Evolutionary conservation across 2,888 invertebrate species (phyloP).

Genomic region (Sylvicola cinctus): DNA sequence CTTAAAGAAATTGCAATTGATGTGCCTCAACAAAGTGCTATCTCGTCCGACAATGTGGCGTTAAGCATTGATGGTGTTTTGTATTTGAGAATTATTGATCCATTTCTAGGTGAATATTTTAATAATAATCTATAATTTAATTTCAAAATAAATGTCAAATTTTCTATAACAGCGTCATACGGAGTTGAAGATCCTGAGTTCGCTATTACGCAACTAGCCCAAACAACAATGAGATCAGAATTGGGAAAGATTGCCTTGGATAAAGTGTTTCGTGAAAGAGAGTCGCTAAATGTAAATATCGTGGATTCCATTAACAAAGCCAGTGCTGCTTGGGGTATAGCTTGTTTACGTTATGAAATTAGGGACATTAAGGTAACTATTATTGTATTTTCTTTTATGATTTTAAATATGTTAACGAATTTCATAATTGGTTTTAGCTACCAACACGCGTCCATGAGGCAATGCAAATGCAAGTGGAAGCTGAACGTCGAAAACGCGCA

Average conservation of each 20-base stretch:
- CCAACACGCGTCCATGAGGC: constrained; percentile 90
- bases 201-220: constrained; percentile 95
- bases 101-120: constrained; percentile 50
- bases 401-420: background rate
- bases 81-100: constrained; percentile 81
- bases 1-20: constrained; percentile 98
- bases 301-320: constrained; percentile 96
- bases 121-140: background rate
- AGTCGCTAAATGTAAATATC: constrained; percentile 82
- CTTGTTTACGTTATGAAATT: constrained; percentile 88
- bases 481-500: constrained; percentile 89
- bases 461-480: constrained; percentile 99
- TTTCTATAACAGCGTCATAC: constrained; percentile 51
- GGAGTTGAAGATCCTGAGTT: constrained; percentile 99
- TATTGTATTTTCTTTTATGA: constrained; percentile 2
- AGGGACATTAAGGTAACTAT: constrained; percentile 31
- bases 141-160: background rate
- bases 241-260: constrained; percentile 92
- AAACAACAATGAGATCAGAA: constrained; percentile 99
- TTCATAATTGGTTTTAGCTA: constrained; percentile 32
- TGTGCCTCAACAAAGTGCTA: constrained; percentile 96
- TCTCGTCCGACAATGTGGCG: constrained; percentile 94
- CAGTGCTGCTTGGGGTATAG: constrained; percentile 94
- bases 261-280: constrained; percentile 90
- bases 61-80: constrained; percentile 92